phyloP scores from a whole-genome alignment of 2,888 invertebrate species.

The Acleris holmiana region DNA sequence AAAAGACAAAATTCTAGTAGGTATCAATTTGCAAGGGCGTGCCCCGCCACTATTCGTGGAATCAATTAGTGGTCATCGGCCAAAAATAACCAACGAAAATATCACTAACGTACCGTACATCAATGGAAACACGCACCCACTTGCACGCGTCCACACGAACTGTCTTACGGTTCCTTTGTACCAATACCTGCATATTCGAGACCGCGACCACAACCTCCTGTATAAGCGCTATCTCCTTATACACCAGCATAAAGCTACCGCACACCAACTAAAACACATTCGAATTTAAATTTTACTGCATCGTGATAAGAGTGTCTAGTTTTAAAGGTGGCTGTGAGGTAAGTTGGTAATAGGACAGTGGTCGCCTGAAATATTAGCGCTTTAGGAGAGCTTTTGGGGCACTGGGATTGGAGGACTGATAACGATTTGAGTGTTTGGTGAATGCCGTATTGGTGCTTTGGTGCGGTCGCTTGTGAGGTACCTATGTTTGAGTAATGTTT shows the following conservation, averaged over 20 bases:
- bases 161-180: slow-evolving; percentile 77
- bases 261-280: slow-evolving; percentile 27
- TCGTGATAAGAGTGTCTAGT: slow-evolving; percentile 35
- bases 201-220: slow-evolving; percentile 72
- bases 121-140: slow-evolving; percentile 50
- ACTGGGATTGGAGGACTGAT: slow-evolving; percentile 75
- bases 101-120: slow-evolving; percentile 38
- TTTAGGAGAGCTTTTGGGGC: slow-evolving; percentile 68
- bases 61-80: no score
- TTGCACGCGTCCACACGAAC: slow-evolving; percentile 69
- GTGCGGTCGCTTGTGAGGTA: neutral
- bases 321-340: slow-evolving; percentile 19
- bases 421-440: slow-evolving; percentile 63
- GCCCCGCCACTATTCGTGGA: no score
- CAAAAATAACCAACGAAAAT: neutral
- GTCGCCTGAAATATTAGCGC: slow-evolving; percentile 80
- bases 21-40: no score
- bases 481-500: neutral
- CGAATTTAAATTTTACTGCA: slow-evolving; percentile 45
- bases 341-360: slow-evolving; percentile 65
- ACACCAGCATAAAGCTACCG: slow-evolving; percentile 48
- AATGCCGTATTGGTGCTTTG: slow-evolving; percentile 30
- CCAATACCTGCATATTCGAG: slow-evolving; percentile 82
- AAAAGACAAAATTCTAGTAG: no score
- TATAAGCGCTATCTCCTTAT: slow-evolving; percentile 76